Percentiles rank a stretch among this genome's conserved stretches.
phyloP scores from a whole-genome alignment of 2,888 invertebrate species.

The Torymus aiolomorphi region DNA sequence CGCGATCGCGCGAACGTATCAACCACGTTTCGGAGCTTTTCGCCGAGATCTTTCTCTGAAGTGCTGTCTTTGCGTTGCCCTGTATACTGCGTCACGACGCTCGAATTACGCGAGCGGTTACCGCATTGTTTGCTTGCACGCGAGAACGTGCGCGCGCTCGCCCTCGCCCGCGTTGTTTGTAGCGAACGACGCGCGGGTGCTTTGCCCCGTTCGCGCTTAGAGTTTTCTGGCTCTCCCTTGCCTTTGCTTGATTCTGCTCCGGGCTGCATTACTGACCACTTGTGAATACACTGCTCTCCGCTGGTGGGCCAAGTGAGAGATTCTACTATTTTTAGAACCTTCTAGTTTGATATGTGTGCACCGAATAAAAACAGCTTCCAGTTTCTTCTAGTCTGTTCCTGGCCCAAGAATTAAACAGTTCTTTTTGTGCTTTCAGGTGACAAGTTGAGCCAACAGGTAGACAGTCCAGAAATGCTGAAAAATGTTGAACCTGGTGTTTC shows the following conservation, averaged over 20 bases:
- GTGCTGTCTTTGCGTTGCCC: neutral
- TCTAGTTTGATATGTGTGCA: slow-evolving; percentile 27
- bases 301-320: slow-evolving; percentile 15
- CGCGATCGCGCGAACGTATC: neutral
- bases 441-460: neutral
- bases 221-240: slow-evolving; percentile 21
- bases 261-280: slow-evolving; percentile 24
- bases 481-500: slow-evolving; percentile 12
- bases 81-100: too few species aligned
- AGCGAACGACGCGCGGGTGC: too few species aligned
- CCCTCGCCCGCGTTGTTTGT: neutral
- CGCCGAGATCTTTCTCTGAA: too few species aligned
- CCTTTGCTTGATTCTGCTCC: too few species aligned
- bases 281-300: slow-evolving; percentile 33
- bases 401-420: neutral
- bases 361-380: slow-evolving; percentile 33
- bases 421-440: slow-evolving; percentile 34
- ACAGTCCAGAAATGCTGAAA: neutral
- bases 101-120: too few species aligned
- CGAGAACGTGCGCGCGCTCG: neutral
- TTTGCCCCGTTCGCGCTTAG: neutral
- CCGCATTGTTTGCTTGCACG: too few species aligned
- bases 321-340: slow-evolving; percentile 50
- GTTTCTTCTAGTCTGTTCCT: slow-evolving; percentile 2
- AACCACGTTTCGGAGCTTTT: too few species aligned